Conservation (phyloP, 2,113 vertebrate species). For the Chauna torquata region DNA sequence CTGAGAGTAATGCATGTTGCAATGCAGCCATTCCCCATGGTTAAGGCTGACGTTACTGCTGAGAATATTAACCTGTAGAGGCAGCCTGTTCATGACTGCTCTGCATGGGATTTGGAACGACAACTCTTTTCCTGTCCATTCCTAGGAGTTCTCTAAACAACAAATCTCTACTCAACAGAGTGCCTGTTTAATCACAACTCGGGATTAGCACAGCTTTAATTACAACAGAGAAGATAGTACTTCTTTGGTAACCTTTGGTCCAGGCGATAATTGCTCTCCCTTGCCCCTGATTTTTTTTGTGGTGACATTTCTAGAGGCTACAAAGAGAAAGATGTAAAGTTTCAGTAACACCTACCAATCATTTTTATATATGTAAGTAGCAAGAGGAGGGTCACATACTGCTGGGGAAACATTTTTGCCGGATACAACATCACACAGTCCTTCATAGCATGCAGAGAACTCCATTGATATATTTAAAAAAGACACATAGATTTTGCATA, state of each 20-base stretch:
- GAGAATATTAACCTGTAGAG: neutral
- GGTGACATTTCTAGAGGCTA: conserved; percentile 6
- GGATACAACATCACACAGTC: neutral
- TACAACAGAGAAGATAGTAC: neutral
- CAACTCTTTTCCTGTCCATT: neutral
- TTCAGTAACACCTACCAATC: neutral
- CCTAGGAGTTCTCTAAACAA: neutral
- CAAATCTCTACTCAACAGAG: neutral
- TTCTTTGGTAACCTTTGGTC: neutral
- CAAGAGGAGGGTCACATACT: neutral
- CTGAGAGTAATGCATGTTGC: neutral
- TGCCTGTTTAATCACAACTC: neutral
- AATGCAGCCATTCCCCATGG: neutral
- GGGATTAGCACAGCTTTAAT: neutral
- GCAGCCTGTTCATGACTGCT: neutral
- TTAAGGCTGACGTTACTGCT: neutral
- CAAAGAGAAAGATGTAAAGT: neutral
- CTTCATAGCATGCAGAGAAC: conserved; percentile 18
- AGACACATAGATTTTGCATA: neutral
- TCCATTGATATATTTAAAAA: neutral
- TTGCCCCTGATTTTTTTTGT: neutral
- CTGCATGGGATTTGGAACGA: neutral
- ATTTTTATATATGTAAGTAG: neutral
- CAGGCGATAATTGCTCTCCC: neutral
- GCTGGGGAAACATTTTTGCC: neutral